Conservation (phyloP, 2,888 invertebrate species). For the Parasteatoda lunata region DNA sequence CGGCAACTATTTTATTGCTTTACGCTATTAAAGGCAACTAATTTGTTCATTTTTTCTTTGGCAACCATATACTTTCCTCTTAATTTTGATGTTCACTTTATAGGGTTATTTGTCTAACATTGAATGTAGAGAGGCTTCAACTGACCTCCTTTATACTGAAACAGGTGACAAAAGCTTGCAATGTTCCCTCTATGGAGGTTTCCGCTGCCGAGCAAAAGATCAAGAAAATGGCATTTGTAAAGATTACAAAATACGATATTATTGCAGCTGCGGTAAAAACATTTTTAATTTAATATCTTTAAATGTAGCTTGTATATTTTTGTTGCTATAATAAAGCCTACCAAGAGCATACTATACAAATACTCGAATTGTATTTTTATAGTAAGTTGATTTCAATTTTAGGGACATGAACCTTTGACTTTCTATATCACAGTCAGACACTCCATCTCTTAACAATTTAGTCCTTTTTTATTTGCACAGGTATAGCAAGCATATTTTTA, state of each 20-base stretch:
- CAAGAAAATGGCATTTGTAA: slow-evolving; percentile 71
- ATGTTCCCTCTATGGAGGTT: slow-evolving; percentile 70
- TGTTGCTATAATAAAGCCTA: no score
- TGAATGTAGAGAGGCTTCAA: slow-evolving; percentile 71
- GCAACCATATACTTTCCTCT: background rate
- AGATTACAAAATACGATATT: slow-evolving; percentile 73
- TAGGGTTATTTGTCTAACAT: slow-evolving; percentile 71
- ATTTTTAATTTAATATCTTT: background rate
- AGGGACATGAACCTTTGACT: no score
- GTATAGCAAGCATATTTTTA: no score
- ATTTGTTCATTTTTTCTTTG: no score
- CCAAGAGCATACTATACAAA: no score
- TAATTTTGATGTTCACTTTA: slow-evolving; percentile 8
- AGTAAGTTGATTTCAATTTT: no score
- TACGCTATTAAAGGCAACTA: no score
- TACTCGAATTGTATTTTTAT: no score
- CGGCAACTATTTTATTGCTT: background rate
- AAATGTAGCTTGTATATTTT: no score
- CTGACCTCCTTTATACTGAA: slow-evolving; percentile 64
- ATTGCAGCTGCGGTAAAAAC: slow-evolving; percentile 71
- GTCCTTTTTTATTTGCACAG: no score
- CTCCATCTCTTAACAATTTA: no score
- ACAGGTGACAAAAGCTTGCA: slow-evolving; percentile 69
- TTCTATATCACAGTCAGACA: no score
- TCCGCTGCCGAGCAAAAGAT: slow-evolving; percentile 70